Evolutionary conservation across 2,113 vertebrate species (phyloP).

Genomic region (Leptosomus discolor): DNA sequence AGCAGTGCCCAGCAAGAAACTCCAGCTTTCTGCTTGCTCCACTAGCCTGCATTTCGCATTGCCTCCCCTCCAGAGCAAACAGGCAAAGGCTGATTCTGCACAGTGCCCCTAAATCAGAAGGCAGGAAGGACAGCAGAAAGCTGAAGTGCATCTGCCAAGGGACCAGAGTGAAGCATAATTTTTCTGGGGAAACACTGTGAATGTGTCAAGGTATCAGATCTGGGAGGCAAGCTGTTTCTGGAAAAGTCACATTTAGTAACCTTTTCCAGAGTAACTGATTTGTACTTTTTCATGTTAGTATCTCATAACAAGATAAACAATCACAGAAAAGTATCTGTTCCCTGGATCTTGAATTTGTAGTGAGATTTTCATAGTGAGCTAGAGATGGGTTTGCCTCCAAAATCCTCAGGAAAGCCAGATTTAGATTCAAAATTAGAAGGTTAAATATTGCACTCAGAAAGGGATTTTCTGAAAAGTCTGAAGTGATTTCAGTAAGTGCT

Average conservation of each 20-base stretch:
- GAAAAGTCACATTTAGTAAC: neutral
- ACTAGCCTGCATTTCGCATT: neutral
- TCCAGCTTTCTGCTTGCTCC: neutral
- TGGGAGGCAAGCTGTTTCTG: neutral
- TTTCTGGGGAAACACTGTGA: neutral
- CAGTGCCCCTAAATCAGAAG: neutral
- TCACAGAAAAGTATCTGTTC: neutral
- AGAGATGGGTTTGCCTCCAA: neutral
- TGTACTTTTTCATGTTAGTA: neutral
- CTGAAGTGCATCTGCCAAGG: neutral
- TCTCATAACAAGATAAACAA: neutral
- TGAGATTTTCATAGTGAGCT: neutral
- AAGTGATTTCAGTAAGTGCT: neutral
- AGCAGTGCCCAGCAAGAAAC: neutral
- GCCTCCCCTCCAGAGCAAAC: neutral
- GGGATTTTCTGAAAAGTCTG: neutral
- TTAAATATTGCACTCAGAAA: neutral
- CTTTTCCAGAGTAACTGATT: neutral
- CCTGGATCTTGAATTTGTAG: neutral
- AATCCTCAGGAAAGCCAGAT: constrained; percentile 22
- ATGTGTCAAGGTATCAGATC: neutral
- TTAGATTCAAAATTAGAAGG: neutral
- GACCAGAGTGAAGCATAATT: neutral
- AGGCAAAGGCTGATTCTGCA: neutral
- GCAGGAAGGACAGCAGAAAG: neutral